Base-by-base conservation (phyloP, 2,797 vertebrate genomes). In the Strix occidentalis region DNA sequence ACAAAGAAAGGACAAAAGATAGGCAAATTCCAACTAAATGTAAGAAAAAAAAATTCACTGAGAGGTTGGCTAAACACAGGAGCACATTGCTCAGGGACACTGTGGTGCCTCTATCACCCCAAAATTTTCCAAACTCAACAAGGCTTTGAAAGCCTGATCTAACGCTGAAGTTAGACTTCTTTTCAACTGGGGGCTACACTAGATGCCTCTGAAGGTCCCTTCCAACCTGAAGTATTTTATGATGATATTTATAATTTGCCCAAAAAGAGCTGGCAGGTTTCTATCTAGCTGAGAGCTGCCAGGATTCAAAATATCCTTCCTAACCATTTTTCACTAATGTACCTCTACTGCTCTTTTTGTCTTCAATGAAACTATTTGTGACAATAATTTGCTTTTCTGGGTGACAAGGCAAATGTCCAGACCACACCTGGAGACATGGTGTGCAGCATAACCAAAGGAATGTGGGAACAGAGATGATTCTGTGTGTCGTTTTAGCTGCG, bases 401-500 rank as follows among this genome's bases (percentile, higher is more conserved):
- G 33, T 6, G 3, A 26, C 14, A 71, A 64, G 11, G 31, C 31
- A 71, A 64, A 53, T 25, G 7, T 57, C 23, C 76, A 81, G 35
- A 53, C 5, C 17, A 14, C 5, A 31, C 39, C 63, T 37, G 25
- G n/a, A 75, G 65, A 74, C 12, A 19, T 70, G 43, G 6, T 48
- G 24, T 1, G 6, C 37, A 50, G 15, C 14, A 19, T 56, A 88
- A 78, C 45, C 15, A 50, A 70, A 82, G 50, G 0, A 0, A 21
- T 68, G 6, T 1, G 7, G 61, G 26, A 84, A 65, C n/a, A 89
- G 68, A 29, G 35, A 23, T 50, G 37, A 57, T 20, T 29, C 17
- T 51, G 41, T 45, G 13, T 4, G 3, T 64, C 70, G 2, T 15
- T 75, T 31, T 46, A 60, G 31, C 28, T 80, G 20, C 0, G 0